Conservation (phyloP, 1,140 invertebrate species). For the Drosophila azteca region DNA sequence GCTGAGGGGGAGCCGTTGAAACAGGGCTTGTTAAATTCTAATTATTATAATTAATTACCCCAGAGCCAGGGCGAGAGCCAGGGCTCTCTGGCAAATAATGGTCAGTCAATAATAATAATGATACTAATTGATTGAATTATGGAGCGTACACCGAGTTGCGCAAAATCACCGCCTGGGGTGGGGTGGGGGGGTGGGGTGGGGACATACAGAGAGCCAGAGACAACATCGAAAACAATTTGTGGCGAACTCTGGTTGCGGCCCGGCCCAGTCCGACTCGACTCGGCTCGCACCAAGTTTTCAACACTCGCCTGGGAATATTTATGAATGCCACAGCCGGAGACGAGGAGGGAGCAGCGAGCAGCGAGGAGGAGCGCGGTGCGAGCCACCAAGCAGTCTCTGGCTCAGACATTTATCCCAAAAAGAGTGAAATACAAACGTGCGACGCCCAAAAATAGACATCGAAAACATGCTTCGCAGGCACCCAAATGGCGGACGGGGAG, state of each 20-base stretch:
- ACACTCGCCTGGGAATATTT: slow-evolving; percentile 75
- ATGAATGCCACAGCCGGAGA: slow-evolving; percentile 61
- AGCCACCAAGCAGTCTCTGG: slow-evolving; percentile 21
- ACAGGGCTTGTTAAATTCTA: slow-evolving; percentile 72
- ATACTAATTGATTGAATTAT: slow-evolving; percentile 81
- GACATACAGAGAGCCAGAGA: slow-evolving; percentile 3
- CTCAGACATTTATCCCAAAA: slow-evolving; percentile 71
- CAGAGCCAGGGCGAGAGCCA: slow-evolving; percentile 38
- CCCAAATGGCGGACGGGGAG: slow-evolving; percentile 24
- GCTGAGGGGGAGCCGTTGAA: slow-evolving; percentile 2
- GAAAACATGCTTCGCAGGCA: slow-evolving; percentile 56
- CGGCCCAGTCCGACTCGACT: background rate
- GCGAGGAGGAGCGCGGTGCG: slow-evolving; percentile 25
- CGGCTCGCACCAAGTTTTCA: slow-evolving; percentile 61
- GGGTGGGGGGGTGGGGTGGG: slow-evolving; percentile 10
- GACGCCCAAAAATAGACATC: slow-evolving; percentile 78
- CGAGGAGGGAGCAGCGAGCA: slow-evolving; percentile 15
- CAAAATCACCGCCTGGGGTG: slow-evolving; percentile 52
- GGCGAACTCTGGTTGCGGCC: slow-evolving; percentile 47
- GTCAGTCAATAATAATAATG: slow-evolving; percentile 70
- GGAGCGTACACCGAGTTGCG: slow-evolving; percentile 56
- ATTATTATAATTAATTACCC: slow-evolving; percentile 80
- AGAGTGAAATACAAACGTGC: slow-evolving; percentile 71
- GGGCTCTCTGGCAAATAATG: slow-evolving; percentile 48
- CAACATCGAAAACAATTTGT: slow-evolving; percentile 61